Percentiles rank a stretch among this genome's conserved stretches.
Evolutionary conservation across 2,797 vertebrate species (phyloP).

Genomic region (Dendrocincla tyrannina): DNA sequence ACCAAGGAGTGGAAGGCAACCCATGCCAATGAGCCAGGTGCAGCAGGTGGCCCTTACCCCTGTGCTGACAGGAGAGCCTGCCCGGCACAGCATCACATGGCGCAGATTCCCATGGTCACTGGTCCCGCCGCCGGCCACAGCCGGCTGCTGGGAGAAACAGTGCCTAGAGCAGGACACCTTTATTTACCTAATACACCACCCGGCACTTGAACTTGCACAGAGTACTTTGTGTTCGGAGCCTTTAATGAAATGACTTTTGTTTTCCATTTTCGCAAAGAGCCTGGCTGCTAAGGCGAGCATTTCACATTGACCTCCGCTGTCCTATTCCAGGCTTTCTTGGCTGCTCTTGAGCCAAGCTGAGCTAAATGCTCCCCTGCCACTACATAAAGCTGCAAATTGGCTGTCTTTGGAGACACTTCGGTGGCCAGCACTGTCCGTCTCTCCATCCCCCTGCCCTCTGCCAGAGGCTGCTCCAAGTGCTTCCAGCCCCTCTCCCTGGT

Average conservation of each 20-base stretch:
- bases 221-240: conserved; percentile 23
- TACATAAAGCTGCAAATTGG: not conserved
- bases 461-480: not conserved
- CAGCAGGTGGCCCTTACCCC: not conserved
- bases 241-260: conserved; percentile 30
- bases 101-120: not conserved
- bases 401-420: not conserved
- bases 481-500: not conserved
- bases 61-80: not conserved
- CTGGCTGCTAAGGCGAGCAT: not conserved
- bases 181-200: conserved; percentile 62
- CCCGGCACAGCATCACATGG: conserved; percentile 7
- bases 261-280: not conserved
- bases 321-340: not conserved
- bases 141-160: conserved; percentile 42
- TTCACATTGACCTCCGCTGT: not conserved
- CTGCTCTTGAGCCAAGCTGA: not conserved
- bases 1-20: rapidly evolving
- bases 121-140: not conserved
- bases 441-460: not conserved
- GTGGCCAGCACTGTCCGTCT: not conserved
- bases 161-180: conserved; percentile 45
- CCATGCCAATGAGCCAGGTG: not conserved
- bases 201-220: conserved; percentile 34
- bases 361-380: not conserved